Conservation (phyloP, 2,888 invertebrate species). For the Epicampocera succincta region DNA sequence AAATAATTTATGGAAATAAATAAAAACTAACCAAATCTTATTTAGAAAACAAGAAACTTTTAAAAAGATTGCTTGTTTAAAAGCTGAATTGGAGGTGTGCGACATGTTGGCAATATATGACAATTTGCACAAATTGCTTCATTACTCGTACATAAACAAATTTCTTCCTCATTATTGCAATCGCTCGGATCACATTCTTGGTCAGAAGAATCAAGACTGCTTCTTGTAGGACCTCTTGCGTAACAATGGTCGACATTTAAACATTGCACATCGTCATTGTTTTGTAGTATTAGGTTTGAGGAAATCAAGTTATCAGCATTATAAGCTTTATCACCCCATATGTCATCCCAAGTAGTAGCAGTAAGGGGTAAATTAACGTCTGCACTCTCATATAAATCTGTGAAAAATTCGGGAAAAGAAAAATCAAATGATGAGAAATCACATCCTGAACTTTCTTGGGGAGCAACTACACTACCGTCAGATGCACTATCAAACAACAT, state of each 20-base stretch:
- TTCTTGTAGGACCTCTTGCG: constrained; percentile 49
- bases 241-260: constrained; percentile 72
- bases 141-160: constrained; percentile 84
- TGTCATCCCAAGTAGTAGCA: constrained; percentile 65
- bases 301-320: constrained; percentile 48
- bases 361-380: constrained; percentile 21
- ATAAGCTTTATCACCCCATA: constrained; percentile 68
- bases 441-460: constrained; percentile 23
- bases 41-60: not conserved
- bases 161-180: constrained; percentile 76
- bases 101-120: constrained; percentile 81
- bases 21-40: constrained; percentile 38
- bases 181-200: not conserved
- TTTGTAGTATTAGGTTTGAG: not conserved
- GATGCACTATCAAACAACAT: constrained; percentile 66
- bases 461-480: constrained; percentile 71
- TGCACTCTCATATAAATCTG: constrained; percentile 72
- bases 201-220: not conserved
- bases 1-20: constrained; percentile 10
- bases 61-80: constrained; percentile 70
- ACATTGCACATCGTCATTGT: not conserved
- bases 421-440: constrained; percentile 56
- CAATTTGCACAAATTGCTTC: constrained; percentile 84
- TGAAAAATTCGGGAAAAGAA: constrained; percentile 75
- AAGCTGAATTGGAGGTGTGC: constrained; percentile 74